Evolutionary conservation across 2,113 vertebrate genomes (phyloP).

Genomic region (Vidua macroura): DNA sequence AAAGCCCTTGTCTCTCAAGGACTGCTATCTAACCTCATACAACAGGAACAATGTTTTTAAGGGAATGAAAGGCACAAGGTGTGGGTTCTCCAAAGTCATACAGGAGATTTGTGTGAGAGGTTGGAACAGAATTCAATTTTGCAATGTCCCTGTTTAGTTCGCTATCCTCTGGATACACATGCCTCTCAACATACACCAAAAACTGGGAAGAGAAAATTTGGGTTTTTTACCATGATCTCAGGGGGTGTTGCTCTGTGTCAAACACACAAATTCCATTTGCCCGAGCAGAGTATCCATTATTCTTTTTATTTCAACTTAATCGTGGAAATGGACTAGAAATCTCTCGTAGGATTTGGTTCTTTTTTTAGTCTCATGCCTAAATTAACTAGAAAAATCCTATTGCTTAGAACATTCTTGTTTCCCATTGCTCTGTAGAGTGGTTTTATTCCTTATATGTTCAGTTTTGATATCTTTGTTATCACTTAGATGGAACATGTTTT

Average conservation of each 20-base stretch:
- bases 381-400: background rate
- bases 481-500: background rate
- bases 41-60: background rate
- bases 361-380: background rate
- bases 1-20: background rate
- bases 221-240: accelerated
- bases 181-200: background rate
- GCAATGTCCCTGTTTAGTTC: background rate
- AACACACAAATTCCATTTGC: background rate
- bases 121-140: background rate
- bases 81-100: background rate
- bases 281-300: background rate
- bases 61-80: background rate
- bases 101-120: background rate
- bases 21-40: background rate
- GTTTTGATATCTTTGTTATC: background rate
- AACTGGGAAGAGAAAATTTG: background rate
- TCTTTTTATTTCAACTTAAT: background rate
- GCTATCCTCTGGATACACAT: background rate
- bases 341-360: background rate
- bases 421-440: background rate
- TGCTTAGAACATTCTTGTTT: background rate
- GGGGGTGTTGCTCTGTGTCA: background rate
- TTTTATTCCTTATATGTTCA: background rate
- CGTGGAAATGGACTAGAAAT: background rate